phyloP scores from a whole-genome alignment of 2,888 invertebrate genomes.

The Lasioglossum leucozonium region DNA sequence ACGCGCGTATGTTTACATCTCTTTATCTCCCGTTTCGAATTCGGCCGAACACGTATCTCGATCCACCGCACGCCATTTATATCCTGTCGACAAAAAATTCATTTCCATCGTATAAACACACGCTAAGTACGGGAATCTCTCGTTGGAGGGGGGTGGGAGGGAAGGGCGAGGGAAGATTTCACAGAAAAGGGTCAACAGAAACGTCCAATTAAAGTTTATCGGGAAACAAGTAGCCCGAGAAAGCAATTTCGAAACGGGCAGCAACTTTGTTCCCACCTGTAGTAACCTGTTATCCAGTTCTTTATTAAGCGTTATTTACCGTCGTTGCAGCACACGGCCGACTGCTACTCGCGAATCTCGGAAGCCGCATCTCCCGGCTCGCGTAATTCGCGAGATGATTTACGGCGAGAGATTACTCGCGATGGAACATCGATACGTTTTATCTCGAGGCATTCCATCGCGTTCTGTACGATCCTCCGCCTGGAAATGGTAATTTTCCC shows the following conservation, averaged over 20 bases:
- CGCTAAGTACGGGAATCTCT: neutral
- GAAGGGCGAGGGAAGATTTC: neutral
- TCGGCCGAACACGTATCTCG: neutral
- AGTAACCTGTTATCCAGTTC: slow-evolving; percentile 29
- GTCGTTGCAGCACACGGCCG: slow-evolving; percentile 11
- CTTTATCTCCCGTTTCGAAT: neutral
- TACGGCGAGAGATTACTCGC: slow-evolving; percentile 35
- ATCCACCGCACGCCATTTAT: slow-evolving; percentile 1
- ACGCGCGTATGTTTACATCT: neutral
- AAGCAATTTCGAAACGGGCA: slow-evolving; percentile 7
- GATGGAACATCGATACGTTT: slow-evolving; percentile 37
- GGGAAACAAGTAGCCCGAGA: slow-evolving; percentile 20
- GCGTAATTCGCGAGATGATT: slow-evolving; percentile 42
- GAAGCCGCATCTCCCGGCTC: slow-evolving; percentile 11
- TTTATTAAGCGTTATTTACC: slow-evolving; percentile 44
- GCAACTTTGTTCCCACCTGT: slow-evolving; percentile 31
- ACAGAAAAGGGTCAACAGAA: slow-evolving; percentile 16
- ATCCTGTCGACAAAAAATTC: neutral
- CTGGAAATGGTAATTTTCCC: neutral
- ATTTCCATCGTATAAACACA: neutral
- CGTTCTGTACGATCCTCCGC: neutral
- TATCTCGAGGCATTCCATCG: slow-evolving; percentile 21
- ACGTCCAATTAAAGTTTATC: slow-evolving; percentile 47
- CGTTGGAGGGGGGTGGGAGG: no score
- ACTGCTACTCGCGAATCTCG: slow-evolving; percentile 15